Evolutionary conservation across 2,113 vertebrate species (phyloP).

Genomic region (Varanus salvator): DNA sequence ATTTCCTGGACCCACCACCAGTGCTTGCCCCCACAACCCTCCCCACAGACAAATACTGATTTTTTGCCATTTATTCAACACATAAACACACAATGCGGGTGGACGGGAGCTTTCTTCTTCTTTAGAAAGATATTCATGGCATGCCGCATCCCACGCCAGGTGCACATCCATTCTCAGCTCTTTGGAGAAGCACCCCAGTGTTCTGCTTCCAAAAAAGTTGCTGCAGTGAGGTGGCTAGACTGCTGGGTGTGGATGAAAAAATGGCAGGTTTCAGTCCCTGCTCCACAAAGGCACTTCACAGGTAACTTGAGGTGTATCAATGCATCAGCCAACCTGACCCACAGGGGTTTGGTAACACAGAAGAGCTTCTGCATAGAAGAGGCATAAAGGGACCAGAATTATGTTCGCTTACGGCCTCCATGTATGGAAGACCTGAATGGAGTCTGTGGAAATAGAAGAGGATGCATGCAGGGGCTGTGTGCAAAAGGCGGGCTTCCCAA

Average conservation of each 20-base stretch:
- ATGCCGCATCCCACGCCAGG: background rate
- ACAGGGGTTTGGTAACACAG: background rate
- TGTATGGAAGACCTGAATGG: background rate
- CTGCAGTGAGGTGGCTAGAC: background rate
- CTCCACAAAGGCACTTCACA: background rate
- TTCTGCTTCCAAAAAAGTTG: background rate
- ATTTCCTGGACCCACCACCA: background rate
- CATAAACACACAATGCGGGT: background rate
- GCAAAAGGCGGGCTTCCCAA: too few relatives aligned
- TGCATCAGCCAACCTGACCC: background rate
- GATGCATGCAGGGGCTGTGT: too few relatives aligned
- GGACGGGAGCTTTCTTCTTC: conserved; percentile 10
- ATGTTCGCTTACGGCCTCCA: background rate
- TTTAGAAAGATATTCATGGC: background rate
- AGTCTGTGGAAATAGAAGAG: background rate
- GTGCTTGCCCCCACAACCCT: too few relatives aligned
- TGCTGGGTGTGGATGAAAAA: background rate
- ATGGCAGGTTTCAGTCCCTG: background rate
- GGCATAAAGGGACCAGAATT: background rate
- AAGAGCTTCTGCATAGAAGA: background rate
- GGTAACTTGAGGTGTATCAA: background rate
- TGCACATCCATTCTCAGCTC: background rate
- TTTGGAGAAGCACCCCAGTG: background rate
- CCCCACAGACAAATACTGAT: background rate
- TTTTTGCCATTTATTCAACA: conserved; percentile 1